Conservation (phyloP, 2,888 invertebrate genomes). For the Hyalella azteca region DNA sequence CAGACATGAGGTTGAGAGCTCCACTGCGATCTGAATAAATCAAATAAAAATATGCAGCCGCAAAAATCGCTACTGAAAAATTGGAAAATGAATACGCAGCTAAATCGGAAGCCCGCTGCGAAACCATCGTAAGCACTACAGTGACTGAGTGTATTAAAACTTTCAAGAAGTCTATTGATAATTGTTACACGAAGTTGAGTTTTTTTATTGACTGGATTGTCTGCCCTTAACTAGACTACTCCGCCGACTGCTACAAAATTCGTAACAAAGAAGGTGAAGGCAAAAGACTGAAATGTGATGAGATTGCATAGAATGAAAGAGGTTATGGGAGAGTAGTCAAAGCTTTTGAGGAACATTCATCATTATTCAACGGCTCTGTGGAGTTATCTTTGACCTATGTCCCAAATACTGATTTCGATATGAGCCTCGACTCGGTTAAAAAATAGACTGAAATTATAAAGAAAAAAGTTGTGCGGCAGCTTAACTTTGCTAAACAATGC, state of each 20-base stretch:
- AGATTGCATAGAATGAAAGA: not conserved
- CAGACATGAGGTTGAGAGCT: slow-evolving; percentile 1
- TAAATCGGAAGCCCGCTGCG: slow-evolving; percentile 25
- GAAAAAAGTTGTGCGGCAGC: not conserved
- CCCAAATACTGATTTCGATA: slow-evolving; percentile 13
- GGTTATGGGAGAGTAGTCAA: slow-evolving; percentile 15
- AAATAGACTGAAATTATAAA: not conserved
- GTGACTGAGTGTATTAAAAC: not conserved
- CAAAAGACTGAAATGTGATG: slow-evolving; percentile 2
- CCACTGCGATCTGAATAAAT: not conserved
- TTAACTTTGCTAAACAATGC: not conserved
- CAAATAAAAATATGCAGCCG: not conserved
- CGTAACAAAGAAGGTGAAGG: slow-evolving; percentile 14
- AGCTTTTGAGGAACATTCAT: not conserved
- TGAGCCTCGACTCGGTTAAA: not conserved
- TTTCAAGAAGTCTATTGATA: slow-evolving; percentile 14
- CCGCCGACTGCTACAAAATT: slow-evolving; percentile 22
- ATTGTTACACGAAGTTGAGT: slow-evolving; percentile 7
- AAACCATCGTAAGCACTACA: slow-evolving; percentile 33
- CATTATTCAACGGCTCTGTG: not conserved
- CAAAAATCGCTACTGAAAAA: not conserved
- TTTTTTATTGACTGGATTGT: slow-evolving; percentile 17
- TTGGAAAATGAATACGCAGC: not conserved
- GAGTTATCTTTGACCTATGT: not conserved
- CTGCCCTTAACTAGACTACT: slow-evolving; percentile 16